Percentiles rank a stretch among this genome's conserved stretches.
These are phyloP conservation scores for Sorex maritimensis DNA, from an alignment of 2,797 vertebrate genomes.

Conservation along the genomic window DNA sequence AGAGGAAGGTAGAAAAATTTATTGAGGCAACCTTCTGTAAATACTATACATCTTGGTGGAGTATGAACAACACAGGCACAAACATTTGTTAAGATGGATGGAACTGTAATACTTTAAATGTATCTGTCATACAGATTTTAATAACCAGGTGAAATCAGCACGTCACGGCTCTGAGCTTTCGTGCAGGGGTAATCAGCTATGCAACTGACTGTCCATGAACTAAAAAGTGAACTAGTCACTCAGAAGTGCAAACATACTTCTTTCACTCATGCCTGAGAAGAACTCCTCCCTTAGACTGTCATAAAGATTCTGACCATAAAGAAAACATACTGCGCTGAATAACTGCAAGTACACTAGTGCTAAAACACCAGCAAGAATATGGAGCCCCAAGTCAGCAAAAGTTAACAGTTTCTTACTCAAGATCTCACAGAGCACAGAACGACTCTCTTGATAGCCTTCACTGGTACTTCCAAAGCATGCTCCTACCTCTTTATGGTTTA, in stretches of 20 bases:
- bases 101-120: too few relatives aligned
- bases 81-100: too few relatives aligned
- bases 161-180: background rate
- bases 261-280: background rate
- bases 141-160: too few relatives aligned
- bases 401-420: background rate
- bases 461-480: slow-evolving; percentile 1
- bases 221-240: slow-evolving; percentile 4
- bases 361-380: slow-evolving; percentile 53
- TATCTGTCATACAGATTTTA: too few relatives aligned
- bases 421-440: background rate
- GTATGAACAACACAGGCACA: too few relatives aligned
- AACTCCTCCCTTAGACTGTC: background rate
- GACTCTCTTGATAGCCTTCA: background rate
- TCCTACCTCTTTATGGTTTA: background rate
- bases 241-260: background rate
- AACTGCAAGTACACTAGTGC: background rate
- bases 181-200: background rate
- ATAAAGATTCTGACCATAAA: background rate
- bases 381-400: slow-evolving; percentile 14
- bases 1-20: too few relatives aligned
- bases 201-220: background rate
- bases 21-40: too few relatives aligned
- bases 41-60: too few relatives aligned
- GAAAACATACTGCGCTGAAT: background rate